These are phyloP conservation scores for Bombus superbus DNA, from an alignment of 1,140 invertebrate genomes.

Conservation along the genomic window DNA sequence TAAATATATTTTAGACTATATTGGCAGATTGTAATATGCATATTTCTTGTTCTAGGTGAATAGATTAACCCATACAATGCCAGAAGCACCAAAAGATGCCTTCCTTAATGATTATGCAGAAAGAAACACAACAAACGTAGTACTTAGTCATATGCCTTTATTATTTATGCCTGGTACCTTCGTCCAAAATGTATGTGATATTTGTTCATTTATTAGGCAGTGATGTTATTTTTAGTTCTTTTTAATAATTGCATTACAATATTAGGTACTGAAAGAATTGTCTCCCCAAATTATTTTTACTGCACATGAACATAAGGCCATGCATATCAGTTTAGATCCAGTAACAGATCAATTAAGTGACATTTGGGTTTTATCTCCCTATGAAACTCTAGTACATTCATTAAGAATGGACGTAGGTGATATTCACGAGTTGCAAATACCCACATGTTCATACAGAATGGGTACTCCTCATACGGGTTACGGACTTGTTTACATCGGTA, in stretches of 20 bases:
- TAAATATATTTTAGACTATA: background rate
- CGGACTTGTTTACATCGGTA: slow-evolving; percentile 92
- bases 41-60: slow-evolving; percentile 86
- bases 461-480: slow-evolving; percentile 92
- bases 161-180: slow-evolving; percentile 85
- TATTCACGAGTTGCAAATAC: slow-evolving; percentile 93
- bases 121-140: slow-evolving; percentile 85
- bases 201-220: background rate
- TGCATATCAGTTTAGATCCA: slow-evolving; percentile 83
- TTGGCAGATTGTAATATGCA: background rate
- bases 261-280: slow-evolving; percentile 86
- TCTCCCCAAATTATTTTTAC: slow-evolving; percentile 92
- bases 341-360: slow-evolving; percentile 80
- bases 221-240: slow-evolving; percentile 21
- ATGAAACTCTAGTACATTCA: slow-evolving; percentile 82
- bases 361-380: slow-evolving; percentile 79
- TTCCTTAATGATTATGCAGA: slow-evolving; percentile 85
- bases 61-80: slow-evolving; percentile 84
- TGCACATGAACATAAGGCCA: slow-evolving; percentile 91
- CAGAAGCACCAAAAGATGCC: slow-evolving; percentile 81
- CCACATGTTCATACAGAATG: slow-evolving; percentile 98
- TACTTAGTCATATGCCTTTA: slow-evolving; percentile 88
- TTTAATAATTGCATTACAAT: slow-evolving; percentile 35
- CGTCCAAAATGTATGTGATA: slow-evolving; percentile 84
- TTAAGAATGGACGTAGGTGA: slow-evolving; percentile 81